Base-by-base conservation (phyloP, 2,113 vertebrate species). In the Pseudorhombus dupliciocellatus region DNA sequence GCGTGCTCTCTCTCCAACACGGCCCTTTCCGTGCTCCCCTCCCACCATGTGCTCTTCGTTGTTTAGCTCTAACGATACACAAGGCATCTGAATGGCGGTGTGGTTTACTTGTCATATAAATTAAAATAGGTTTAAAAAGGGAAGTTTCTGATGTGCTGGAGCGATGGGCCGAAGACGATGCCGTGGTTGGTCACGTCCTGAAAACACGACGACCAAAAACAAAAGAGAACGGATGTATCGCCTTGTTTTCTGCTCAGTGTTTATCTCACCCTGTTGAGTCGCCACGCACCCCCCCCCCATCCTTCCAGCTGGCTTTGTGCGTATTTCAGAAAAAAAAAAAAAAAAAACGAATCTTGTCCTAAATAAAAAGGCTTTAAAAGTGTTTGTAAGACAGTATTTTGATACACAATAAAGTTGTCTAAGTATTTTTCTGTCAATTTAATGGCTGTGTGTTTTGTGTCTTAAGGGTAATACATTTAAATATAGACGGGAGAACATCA, bases 331-430 rank as follows among this genome's bases (percentile, higher is more conserved):
- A 85, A 77, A 79, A 89, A 83, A 89, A 91, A 85, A 77, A 79
- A 89, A 83, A 89, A 83, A 85, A 84, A 80, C 18, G 14, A 75
- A 80, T 77, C 58, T 81, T 85, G 79, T 92, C 75, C 74, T 69
- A 66, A 87, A 74, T 73, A 63, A 68, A 37, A 90, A 84, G 70
- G 82, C 81, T 81, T 88, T 86, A 67, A 91, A 81, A 75, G 81
- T 90, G 86, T 90, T 92, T 91, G 85, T 89, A 88, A 87, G 89
- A 89, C 90, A 91, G 91, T 94, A 93, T 94, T 94, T 94, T 94
- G 91, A 93, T 93, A 93, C 85, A 90, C 92, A 94, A 94, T 94
- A 94, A 94, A 94, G 83, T 90, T 90, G 84, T 91, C 81, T 87
- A 86, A 89, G 80, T 93, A 88, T 92, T 93, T 92, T 92, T 92